These are phyloP conservation scores for Trogon melanurus DNA, from an alignment of 2,113 vertebrate species.

Conservation along the genomic window DNA sequence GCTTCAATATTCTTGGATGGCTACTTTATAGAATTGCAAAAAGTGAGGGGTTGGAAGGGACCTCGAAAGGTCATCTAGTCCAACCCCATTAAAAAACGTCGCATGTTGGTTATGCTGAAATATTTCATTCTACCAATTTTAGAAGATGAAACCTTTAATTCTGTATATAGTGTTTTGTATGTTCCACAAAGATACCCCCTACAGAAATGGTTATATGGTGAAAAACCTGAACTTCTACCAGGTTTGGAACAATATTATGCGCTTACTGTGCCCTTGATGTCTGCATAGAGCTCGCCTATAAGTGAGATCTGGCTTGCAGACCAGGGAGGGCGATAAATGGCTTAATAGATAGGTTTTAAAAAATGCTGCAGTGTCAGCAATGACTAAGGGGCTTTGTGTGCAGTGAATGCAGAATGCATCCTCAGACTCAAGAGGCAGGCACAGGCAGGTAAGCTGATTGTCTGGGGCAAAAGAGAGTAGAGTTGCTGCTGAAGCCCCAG, in stretches of 20 bases:
- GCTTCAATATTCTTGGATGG: rapidly evolving
- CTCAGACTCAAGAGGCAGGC: neutral
- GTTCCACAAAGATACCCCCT: neutral
- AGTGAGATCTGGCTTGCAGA: neutral
- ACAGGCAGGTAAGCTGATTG: neutral
- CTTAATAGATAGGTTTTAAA: neutral
- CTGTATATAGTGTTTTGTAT: neutral
- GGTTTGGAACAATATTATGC: neutral
- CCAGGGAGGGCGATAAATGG: neutral
- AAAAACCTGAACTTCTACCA: neutral
- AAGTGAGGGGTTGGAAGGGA: no score
- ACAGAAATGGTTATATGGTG: neutral
- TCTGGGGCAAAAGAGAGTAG: neutral
- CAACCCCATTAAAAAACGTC: neutral
- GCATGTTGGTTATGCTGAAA: neutral
- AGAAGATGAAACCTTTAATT: neutral
- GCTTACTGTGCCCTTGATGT: neutral
- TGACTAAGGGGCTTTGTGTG: rapidly evolving
- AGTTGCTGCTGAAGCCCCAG: neutral
- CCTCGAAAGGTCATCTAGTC: no score
- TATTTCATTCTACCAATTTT: neutral
- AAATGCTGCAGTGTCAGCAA: neutral
- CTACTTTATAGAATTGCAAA: neutral
- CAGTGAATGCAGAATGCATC: neutral
- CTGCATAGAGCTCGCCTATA: neutral